Percentiles rank a stretch among this genome's conserved stretches.
These are phyloP conservation scores for Podarcis cretensis DNA, from an alignment of 2,113 vertebrate species.

Conservation along the genomic window DNA sequence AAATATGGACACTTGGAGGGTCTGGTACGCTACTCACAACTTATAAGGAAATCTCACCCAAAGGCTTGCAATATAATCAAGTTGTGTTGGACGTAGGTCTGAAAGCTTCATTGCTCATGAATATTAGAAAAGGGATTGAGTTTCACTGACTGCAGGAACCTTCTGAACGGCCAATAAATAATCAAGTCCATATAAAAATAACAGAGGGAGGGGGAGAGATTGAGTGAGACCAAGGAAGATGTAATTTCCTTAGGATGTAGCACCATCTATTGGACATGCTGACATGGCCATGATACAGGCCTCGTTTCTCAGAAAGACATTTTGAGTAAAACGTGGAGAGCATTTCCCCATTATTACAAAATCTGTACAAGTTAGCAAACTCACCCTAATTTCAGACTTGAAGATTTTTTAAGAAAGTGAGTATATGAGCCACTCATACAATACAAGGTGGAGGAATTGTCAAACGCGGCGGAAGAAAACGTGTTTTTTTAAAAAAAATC, in stretches of 20 bases:
- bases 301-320: not conserved
- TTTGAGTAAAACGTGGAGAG: not conserved
- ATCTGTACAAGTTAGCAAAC: not conserved
- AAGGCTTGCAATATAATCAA: not conserved
- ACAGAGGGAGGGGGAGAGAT: not conserved
- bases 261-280: constrained; percentile 73
- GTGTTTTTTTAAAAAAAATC: not conserved
- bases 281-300: not conserved
- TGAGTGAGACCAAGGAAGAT: not conserved
- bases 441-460: not conserved
- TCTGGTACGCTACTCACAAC: not conserved
- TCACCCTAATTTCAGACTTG: not conserved
- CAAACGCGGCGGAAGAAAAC: not conserved
- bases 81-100: not conserved
- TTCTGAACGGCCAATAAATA: not conserved
- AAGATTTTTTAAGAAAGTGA: not conserved
- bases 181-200: not conserved
- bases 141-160: not conserved
- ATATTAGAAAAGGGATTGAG: not conserved
- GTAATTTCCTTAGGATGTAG: constrained; percentile 56
- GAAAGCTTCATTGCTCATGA: not conserved
- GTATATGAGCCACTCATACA: not conserved
- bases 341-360: not conserved
- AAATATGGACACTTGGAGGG: too few species aligned
- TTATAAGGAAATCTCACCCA: not conserved